These are phyloP conservation scores for Hassar affinis DNA, from an alignment of 2,113 vertebrate species.

Conservation along the genomic window DNA sequence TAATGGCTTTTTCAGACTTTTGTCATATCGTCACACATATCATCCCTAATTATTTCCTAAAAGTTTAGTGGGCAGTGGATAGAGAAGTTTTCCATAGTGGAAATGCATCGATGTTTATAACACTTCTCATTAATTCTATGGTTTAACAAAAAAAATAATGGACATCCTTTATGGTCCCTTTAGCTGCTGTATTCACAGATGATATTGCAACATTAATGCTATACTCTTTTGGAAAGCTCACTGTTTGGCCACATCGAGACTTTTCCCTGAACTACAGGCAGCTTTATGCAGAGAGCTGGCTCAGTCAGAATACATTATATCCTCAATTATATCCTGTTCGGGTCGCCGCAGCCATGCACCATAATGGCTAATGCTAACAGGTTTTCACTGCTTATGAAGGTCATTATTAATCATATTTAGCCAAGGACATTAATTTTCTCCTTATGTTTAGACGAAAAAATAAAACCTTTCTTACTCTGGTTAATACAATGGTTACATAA, in stretches of 20 bases:
- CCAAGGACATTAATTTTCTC: constrained; percentile 23
- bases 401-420: constrained; percentile 45
- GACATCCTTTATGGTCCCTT: neutral
- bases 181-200: neutral
- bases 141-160: neutral
- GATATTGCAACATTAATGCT: neutral
- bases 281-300: constrained; percentile 21
- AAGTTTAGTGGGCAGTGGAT: neutral
- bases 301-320: constrained; percentile 44
- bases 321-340: constrained; percentile 32
- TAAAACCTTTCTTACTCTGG: neutral
- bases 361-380: constrained; percentile 38
- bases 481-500: neutral
- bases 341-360: constrained; percentile 31
- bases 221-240: neutral
- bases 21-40: neutral
- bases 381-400: constrained; percentile 36
- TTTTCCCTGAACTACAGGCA: neutral
- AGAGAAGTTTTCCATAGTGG: neutral
- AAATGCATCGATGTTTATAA: neutral
- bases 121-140: neutral
- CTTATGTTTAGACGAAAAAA: neutral
- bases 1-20: neutral
- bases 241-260: neutral
- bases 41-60: neutral